A percentile compares a stretch with the other conserved stretches of the same genome.
Evolutionary conservation across 2,797 vertebrate species (phyloP).

Genomic region (Sebastes itinus): DNA sequence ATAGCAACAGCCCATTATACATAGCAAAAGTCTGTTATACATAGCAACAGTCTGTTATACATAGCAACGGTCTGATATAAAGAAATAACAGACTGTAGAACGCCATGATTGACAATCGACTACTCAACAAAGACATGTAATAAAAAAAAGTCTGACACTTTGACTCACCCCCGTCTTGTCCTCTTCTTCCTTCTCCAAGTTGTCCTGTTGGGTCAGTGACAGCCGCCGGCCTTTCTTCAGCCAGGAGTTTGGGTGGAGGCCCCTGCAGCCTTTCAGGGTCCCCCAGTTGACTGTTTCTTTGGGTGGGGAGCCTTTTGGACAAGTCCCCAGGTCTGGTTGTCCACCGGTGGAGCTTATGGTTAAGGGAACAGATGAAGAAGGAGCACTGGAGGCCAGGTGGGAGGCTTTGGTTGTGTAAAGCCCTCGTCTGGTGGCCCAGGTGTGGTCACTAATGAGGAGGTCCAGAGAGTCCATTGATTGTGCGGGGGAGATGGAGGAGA

Average conservation of each 20-base stretch:
- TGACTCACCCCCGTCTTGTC: conserved; percentile 44
- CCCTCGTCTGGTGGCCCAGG: conserved; percentile 59
- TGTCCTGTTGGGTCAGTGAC: conserved; percentile 83
- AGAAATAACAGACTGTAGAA: too few species aligned
- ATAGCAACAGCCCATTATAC: too few species aligned
- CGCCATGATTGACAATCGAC: too few species aligned
- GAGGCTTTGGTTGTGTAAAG: neutral
- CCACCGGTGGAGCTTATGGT: neutral
- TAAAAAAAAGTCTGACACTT: neutral
- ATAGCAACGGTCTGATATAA: too few species aligned
- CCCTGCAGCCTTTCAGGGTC: conserved; percentile 61
- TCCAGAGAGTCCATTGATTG: conserved; percentile 86
- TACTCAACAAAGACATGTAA: too few species aligned
- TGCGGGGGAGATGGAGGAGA: conserved; percentile 86
- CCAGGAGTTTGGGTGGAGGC: conserved; percentile 87
- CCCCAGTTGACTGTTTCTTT: conserved; percentile 64
- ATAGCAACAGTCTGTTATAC: too few species aligned
- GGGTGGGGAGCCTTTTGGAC: conserved; percentile 39
- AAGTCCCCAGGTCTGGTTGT: neutral
- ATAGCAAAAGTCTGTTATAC: too few species aligned
- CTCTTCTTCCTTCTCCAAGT: conserved; percentile 67
- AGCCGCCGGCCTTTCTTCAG: conserved; percentile 82
- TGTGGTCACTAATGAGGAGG: conserved; percentile 77
- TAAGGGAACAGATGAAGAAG: conserved; percentile 9
- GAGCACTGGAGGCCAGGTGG: neutral